These are phyloP conservation scores for Anniella stebbinsi DNA, from an alignment of 2,797 vertebrate genomes.

Conservation along the genomic window DNA sequence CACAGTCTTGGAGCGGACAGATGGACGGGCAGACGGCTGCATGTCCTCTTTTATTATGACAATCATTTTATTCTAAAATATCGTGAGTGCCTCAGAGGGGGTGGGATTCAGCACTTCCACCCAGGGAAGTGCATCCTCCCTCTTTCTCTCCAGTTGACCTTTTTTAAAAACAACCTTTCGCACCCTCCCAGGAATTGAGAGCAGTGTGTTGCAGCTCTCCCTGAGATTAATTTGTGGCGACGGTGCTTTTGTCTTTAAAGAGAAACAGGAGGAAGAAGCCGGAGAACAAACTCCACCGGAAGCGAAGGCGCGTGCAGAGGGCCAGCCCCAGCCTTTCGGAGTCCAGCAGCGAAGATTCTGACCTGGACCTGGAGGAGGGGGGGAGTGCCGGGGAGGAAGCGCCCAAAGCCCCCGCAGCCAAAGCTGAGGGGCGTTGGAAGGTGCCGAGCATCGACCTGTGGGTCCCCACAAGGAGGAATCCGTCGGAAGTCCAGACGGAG, in stretches of 20 bases:
- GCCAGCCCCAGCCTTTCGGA: background rate
- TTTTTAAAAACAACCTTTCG: background rate
- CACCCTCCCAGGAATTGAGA: background rate
- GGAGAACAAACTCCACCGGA: background rate
- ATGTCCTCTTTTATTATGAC: no score
- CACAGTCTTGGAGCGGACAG: no score
- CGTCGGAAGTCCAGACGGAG: fast-evolving
- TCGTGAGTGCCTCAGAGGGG: background rate
- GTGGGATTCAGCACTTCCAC: background rate
- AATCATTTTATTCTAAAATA: background rate
- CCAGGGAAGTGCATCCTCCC: background rate
- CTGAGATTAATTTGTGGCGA: background rate
- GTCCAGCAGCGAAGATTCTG: conserved; percentile 39
- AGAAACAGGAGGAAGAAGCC: background rate
- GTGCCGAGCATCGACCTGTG: conserved; percentile 84
- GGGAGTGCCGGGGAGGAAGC: background rate
- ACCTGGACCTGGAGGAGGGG: conserved; percentile 60
- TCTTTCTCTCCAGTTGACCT: background rate
- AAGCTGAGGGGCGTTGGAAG: background rate
- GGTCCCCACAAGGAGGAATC: conserved; percentile 74
- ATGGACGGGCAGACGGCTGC: no score
- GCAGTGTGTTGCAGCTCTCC: no score
- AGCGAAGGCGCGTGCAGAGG: background rate
- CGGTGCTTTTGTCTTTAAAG: background rate
- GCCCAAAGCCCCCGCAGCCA: background rate